These are phyloP conservation scores for Synergus laeviventris DNA, from an alignment of 2,888 invertebrate species.

Conservation along the genomic window DNA sequence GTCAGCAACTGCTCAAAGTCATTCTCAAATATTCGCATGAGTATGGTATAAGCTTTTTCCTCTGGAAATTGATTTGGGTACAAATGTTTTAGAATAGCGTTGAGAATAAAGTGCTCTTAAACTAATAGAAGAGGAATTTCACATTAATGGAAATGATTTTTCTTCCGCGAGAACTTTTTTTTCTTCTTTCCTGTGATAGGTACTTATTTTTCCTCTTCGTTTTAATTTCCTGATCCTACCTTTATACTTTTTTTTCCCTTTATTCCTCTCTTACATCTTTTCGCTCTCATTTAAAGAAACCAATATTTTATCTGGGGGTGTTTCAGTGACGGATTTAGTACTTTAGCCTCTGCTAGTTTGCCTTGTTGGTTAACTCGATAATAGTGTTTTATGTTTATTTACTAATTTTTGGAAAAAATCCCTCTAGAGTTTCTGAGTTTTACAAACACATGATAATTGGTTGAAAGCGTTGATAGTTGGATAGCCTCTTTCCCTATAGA, in stretches of 20 bases:
- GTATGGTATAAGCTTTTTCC: neutral
- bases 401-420: neutral
- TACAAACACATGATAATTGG: neutral
- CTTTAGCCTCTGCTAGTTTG: neutral
- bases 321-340: slow-evolving; percentile 16
- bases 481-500: neutral
- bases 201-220: slow-evolving; percentile 21
- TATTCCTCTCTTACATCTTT: neutral
- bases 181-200: slow-evolving; percentile 11
- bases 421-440: neutral
- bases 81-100: neutral
- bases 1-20: too few relatives aligned
- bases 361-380: neutral
- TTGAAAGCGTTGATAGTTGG: neutral
- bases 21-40: too few relatives aligned
- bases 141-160: slow-evolving; percentile 2
- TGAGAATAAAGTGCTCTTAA: neutral
- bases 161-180: neutral
- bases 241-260: neutral
- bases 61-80: neutral
- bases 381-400: neutral
- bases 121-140: neutral
- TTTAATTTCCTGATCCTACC: slow-evolving; percentile 17
- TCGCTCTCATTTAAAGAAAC: slow-evolving; percentile 24
- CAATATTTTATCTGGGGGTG: slow-evolving; percentile 32